phyloP scores from a whole-genome alignment of 2,888 invertebrate species.

The Sphaeridia pumilis region DNA sequence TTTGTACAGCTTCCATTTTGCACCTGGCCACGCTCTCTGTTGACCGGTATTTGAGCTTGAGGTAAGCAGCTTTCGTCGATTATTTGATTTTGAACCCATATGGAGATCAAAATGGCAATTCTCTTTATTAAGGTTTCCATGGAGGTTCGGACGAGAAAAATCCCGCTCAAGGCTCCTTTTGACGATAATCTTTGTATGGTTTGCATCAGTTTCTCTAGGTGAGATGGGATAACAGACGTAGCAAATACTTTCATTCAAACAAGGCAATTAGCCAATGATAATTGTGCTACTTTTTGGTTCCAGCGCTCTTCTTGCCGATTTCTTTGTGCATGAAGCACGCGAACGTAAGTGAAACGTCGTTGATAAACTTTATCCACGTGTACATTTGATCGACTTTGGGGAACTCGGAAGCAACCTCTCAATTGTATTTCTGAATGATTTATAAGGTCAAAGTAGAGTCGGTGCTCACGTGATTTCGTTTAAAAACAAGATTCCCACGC shows the following conservation, averaged over 20 bases:
- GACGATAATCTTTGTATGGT: constrained; percentile 56
- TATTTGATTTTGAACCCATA: not conserved
- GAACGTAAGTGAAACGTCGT: constrained; percentile 11
- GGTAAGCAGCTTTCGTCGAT: constrained; percentile 2
- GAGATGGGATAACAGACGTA: too few relatives aligned
- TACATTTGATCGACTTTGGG: too few relatives aligned
- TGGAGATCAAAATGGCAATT: not conserved
- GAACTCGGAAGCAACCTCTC: too few relatives aligned
- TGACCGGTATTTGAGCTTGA: constrained; percentile 71
- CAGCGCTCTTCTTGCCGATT: constrained; percentile 41
- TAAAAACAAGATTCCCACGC: too few relatives aligned
- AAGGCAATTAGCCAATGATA: too few relatives aligned
- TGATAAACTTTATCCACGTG: too few relatives aligned
- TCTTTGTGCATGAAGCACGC: constrained; percentile 38
- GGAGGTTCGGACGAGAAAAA: constrained; percentile 83
- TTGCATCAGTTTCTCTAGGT: constrained; percentile 57
- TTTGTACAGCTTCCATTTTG: constrained; percentile 94
- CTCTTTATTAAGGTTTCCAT: constrained; percentile 62
- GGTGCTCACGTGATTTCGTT: too few relatives aligned
- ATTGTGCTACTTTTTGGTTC: too few relatives aligned
- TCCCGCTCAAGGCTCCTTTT: constrained; percentile 69
- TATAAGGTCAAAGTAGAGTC: too few relatives aligned
- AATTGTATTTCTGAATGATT: too few relatives aligned
- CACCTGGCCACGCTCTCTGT: constrained; percentile 94
- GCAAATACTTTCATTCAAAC: too few relatives aligned